Evolutionary conservation across 2,888 invertebrate species (phyloP).

Genomic region (Hirtodrosophila duncani): DNA sequence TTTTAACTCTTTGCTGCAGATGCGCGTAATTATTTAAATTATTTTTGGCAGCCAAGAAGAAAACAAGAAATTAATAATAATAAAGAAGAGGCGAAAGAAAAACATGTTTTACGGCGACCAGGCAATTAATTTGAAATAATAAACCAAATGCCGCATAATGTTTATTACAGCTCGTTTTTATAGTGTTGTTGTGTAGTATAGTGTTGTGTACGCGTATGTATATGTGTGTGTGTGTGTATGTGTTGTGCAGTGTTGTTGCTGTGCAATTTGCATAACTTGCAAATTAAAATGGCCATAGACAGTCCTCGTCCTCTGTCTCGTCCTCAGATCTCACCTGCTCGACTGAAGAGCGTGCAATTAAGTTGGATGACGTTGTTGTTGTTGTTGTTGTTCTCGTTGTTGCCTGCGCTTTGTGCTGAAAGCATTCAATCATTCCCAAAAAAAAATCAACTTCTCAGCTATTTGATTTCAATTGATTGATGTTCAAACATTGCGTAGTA

Average conservation of each 20-base stretch:
- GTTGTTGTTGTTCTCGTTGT: too few relatives aligned
- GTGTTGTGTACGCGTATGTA: background rate
- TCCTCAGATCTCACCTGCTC: conserved; percentile 15
- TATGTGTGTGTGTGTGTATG: too few relatives aligned
- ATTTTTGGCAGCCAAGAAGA: background rate
- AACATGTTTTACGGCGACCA: conserved; percentile 43
- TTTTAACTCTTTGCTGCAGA: too few relatives aligned
- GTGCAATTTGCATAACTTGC: conserved; percentile 60
- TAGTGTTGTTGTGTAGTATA: background rate
- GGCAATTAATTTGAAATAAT: conserved; percentile 61
- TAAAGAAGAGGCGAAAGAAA: background rate
- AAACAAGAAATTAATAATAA: background rate
- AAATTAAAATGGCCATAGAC: conserved; percentile 16
- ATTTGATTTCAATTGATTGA: conserved; percentile 61
- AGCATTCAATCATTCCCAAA: conserved; percentile 60
- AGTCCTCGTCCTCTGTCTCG: conserved; percentile 1
- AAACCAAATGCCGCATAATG: conserved; percentile 53
- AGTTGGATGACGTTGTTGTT: conserved; percentile 41
- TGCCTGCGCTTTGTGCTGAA: conserved; percentile 30
- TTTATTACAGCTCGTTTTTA: conserved; percentile 48
- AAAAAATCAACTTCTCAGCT: conserved; percentile 27
- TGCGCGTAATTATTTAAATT: conserved; percentile 44
- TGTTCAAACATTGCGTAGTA: conserved; percentile 51
- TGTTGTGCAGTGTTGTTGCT: too few relatives aligned
- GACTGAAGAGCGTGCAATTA: conserved; percentile 57